Evolutionary conservation across 2,113 vertebrate species (phyloP).

Genomic region (Hemiscyllium ocellatum): DNA sequence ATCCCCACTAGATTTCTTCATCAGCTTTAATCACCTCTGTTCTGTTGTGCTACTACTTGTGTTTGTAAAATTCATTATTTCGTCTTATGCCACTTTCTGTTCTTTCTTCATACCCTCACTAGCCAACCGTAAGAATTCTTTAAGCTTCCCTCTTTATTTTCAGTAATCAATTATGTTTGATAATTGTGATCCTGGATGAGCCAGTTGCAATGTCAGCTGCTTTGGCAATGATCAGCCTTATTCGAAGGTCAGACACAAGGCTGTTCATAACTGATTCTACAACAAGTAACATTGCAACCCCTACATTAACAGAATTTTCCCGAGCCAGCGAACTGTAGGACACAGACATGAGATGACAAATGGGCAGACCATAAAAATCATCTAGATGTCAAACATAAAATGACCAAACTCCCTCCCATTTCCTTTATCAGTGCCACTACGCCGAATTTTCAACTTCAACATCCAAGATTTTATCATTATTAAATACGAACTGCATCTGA

Average conservation of each 20-base stretch:
- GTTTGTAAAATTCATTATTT: neutral
- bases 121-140: neutral
- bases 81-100: neutral
- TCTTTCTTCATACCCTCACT: neutral
- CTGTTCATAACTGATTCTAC: neutral
- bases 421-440: neutral
- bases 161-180: neutral
- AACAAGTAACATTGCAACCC: neutral
- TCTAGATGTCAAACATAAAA: neutral
- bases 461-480: neutral
- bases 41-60: neutral
- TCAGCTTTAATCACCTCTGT: neutral
- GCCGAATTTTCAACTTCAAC: neutral
- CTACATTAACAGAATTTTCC: neutral
- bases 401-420: neutral
- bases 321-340: neutral
- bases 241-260: neutral
- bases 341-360: neutral
- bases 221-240: neutral
- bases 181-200: neutral
- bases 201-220: neutral
- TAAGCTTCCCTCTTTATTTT: neutral
- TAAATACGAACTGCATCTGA: neutral
- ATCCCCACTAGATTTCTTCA: neutral
- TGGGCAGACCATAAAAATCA: neutral